A percentile compares a stretch with the other conserved stretches of the same genome.
Conservation (phyloP, 2,797 vertebrate species). For the Centropyge bicolor region DNA sequence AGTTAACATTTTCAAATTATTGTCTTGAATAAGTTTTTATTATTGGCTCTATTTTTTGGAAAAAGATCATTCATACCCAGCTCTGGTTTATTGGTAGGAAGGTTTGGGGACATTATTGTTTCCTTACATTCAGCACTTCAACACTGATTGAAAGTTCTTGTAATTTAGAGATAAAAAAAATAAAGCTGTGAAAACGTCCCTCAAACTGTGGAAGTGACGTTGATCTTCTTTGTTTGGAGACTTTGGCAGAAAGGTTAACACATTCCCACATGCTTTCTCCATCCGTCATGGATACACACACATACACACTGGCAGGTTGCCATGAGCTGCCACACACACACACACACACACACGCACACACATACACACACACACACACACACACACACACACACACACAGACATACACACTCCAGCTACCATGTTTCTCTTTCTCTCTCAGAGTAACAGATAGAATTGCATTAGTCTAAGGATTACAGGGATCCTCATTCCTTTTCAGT, state of each 20-base stretch:
- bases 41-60: too few species aligned
- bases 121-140: neutral
- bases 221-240: conserved; percentile 34
- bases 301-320: conserved; percentile 52
- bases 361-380: conserved; percentile 28
- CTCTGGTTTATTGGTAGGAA: neutral
- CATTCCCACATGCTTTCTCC: conserved; percentile 68
- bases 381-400: conserved; percentile 24
- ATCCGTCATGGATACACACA: conserved; percentile 64
- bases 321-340: conserved; percentile 26
- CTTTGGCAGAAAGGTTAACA: conserved; percentile 66
- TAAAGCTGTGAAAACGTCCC: conserved; percentile 16
- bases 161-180: conserved; percentile 46
- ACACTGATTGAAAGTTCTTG: conserved; percentile 33
- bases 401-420: conserved; percentile 16
- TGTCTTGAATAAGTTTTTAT: neutral
- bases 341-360: conserved; percentile 28
- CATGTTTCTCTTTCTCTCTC: conserved; percentile 26
- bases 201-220: conserved; percentile 20
- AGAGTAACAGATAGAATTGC: conserved; percentile 21
- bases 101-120: neutral
- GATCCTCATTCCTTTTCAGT: conserved; percentile 23
- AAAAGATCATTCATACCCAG: neutral
- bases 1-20: neutral
- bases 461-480: conserved; percentile 32